These are phyloP conservation scores for Mesaphorura yosii DNA, from an alignment of 1,140 invertebrate species.

Conservation along the genomic window DNA sequence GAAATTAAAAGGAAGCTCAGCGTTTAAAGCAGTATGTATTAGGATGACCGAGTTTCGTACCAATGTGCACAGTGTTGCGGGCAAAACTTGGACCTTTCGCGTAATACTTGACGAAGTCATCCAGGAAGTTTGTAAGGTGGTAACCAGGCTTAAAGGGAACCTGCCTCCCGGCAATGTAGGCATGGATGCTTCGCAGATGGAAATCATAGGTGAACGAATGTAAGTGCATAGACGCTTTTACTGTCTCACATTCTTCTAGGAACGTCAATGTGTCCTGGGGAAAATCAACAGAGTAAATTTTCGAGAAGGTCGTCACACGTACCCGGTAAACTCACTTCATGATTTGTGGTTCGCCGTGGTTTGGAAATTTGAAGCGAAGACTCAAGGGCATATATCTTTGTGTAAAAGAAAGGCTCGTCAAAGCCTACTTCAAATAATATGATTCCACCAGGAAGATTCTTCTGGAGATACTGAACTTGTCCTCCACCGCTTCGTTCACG, in stretches of 20 bases:
- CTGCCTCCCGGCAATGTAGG: constrained; percentile 53
- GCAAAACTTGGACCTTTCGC: constrained; percentile 70
- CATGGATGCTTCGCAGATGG: constrained; percentile 61
- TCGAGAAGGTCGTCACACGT: constrained; percentile 20
- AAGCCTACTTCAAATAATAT: constrained; percentile 58
- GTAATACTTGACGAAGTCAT: constrained; percentile 75
- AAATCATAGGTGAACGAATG: constrained; percentile 84
- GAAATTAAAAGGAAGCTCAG: background rate
- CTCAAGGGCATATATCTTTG: constrained; percentile 58
- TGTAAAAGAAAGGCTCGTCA: constrained; percentile 61
- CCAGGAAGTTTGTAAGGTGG: constrained; percentile 62
- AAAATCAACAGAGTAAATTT: too few relatives aligned
- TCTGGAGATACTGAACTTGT: constrained; percentile 49
- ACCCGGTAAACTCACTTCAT: too few relatives aligned
- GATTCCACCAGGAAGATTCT: constrained; percentile 52
- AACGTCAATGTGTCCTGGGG: constrained; percentile 56
- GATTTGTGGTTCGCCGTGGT: constrained; percentile 40
- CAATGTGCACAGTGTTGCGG: constrained; percentile 60
- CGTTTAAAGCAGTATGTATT: background rate
- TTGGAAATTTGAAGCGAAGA: constrained; percentile 31
- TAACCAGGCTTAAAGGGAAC: constrained; percentile 54
- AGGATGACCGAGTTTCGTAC: constrained; percentile 36
- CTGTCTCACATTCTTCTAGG: constrained; percentile 63
- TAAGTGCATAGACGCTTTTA: constrained; percentile 61
- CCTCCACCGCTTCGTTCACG: constrained; percentile 15